Percentiles rank a stretch among this genome's conserved stretches.
phyloP scores from a whole-genome alignment of 1,140 invertebrate species.

The Lucilia sericata region DNA sequence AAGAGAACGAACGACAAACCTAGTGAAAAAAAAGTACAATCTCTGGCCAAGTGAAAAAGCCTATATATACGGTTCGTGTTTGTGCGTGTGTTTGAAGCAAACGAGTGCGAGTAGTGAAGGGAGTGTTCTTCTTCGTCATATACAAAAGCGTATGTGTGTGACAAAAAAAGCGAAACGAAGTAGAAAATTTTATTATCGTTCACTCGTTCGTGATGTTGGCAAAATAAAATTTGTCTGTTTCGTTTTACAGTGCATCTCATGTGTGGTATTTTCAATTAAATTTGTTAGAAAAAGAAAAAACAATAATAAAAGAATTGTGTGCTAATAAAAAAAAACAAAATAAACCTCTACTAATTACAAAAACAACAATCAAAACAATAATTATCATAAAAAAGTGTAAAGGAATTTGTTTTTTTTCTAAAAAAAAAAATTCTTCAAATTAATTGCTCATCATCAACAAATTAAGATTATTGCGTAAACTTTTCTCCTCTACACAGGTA shows the following conservation, averaged over 20 bases:
- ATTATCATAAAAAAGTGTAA: background rate
- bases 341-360: conserved; percentile 21
- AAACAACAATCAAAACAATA: conserved; percentile 34
- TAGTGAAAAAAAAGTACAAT: background rate
- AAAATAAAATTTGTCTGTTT: conserved; percentile 17
- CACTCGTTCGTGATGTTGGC: background rate
- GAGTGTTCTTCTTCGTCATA: background rate
- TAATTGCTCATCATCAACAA: background rate
- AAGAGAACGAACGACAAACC: background rate
- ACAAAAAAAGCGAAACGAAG: background rate
- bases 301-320: conserved; percentile 61
- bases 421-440: background rate
- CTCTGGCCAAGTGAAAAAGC: background rate
- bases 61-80: too few species aligned
- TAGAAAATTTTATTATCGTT: background rate
- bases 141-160: background rate
- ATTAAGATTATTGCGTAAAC: conserved; percentile 6
- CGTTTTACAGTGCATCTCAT: conserved; percentile 5
- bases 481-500: background rate
- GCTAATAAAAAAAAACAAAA: background rate
- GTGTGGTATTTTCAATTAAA: conserved; percentile 50
- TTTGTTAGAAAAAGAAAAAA: conserved; percentile 66
- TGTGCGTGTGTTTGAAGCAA: background rate
- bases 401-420: conserved; percentile 2
- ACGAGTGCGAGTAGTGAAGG: background rate